phyloP scores from a whole-genome alignment of 2,888 invertebrate species.

The Chrysolina oricalcia region DNA sequence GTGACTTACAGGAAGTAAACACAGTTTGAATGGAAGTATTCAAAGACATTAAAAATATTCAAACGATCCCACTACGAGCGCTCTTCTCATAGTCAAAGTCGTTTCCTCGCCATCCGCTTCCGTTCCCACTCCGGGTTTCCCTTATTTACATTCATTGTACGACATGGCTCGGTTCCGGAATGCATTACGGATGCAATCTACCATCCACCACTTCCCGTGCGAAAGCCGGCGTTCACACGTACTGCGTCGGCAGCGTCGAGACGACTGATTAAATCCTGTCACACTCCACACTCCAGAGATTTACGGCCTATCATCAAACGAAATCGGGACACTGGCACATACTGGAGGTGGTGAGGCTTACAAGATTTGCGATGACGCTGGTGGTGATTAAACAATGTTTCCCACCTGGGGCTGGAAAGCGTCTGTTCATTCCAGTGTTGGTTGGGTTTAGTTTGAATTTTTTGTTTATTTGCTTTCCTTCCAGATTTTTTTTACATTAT shows the following conservation, averaged over 20 bases:
- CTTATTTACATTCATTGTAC: conserved; percentile 13
- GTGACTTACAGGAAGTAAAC: no score
- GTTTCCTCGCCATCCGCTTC: not conserved
- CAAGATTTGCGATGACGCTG: not conserved
- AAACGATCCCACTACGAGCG: no score
- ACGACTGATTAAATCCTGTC: conserved; percentile 25
- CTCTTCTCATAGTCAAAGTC: not conserved
- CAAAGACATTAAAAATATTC: no score
- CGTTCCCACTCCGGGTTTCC: not conserved
- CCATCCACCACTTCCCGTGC: not conserved
- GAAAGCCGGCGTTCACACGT: not conserved
- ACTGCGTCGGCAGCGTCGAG: not conserved
- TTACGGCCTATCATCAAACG: conserved; percentile 22
- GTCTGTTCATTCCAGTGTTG: no score
- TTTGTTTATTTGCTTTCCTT: no score
- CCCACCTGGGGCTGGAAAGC: no score
- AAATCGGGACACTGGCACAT: conserved; percentile 11
- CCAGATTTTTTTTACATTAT: no score
- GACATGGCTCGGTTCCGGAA: conserved; percentile 8
- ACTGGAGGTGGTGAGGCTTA: not conserved
- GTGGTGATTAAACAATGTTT: no score
- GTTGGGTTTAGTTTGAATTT: no score
- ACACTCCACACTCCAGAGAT: conserved; percentile 15
- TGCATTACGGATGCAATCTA: not conserved
- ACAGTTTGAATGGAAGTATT: no score